Evolutionary conservation across 2,113 vertebrate species (phyloP).

Genomic region (Microcebus murinus): DNA sequence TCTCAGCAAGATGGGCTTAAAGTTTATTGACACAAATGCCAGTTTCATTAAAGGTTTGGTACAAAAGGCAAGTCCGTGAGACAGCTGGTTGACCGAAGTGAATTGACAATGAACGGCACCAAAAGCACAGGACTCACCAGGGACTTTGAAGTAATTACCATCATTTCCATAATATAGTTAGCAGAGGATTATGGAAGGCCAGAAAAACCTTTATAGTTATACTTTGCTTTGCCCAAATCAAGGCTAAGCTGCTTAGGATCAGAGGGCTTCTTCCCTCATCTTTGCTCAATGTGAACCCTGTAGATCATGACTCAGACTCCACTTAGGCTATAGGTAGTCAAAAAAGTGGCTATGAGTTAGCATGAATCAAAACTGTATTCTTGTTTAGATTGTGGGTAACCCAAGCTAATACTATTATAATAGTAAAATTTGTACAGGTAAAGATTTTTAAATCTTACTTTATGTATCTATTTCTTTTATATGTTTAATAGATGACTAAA

Average conservation of each 20-base stretch:
- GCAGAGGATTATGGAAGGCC: conserved; percentile 58
- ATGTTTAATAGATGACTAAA: conserved; percentile 3
- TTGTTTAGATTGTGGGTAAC: neutral
- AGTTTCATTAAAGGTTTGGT: conserved; percentile 76
- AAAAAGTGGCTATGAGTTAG: neutral
- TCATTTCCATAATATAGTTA: conserved; percentile 72
- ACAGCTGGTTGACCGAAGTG: conserved; percentile 74
- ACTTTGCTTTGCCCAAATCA: neutral
- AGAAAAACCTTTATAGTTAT: conserved; percentile 35
- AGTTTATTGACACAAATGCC: conserved; percentile 82
- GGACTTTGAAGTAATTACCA: conserved; percentile 62
- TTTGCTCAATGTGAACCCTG: neutral
- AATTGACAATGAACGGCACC: conserved; percentile 57
- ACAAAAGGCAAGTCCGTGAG: conserved; percentile 60
- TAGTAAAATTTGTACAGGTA: neutral
- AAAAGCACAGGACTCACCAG: conserved; percentile 46
- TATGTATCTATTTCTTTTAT: neutral
- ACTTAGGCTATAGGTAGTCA: neutral
- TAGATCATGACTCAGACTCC: neutral
- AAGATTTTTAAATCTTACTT: neutral
- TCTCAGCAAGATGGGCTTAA: conserved; percentile 73
- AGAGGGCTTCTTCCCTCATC: neutral
- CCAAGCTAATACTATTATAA: neutral
- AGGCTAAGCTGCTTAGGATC: conserved; percentile 2
- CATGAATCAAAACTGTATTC: neutral